A percentile compares a stretch with the other conserved stretches of the same genome.
Evolutionary conservation across 2,113 vertebrate species (phyloP).

Genomic region (Pitta sordida): DNA sequence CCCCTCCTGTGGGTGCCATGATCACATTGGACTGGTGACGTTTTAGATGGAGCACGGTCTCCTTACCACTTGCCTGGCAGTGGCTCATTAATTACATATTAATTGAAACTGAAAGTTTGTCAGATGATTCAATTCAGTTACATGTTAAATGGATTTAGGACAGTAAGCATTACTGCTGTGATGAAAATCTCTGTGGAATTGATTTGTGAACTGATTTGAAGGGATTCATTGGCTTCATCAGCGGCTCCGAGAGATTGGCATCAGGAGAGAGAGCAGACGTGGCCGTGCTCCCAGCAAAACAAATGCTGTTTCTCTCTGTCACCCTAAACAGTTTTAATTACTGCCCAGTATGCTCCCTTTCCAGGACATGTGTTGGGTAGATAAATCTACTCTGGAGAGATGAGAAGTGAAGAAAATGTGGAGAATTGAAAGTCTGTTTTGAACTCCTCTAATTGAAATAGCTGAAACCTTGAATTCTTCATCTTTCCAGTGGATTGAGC

Average conservation of each 20-base stretch:
- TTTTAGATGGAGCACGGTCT: background rate
- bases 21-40: background rate
- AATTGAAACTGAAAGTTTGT: slow-evolving; percentile 32
- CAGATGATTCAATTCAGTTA: slow-evolving; percentile 13
- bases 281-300: background rate
- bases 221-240: background rate
- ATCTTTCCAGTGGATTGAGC: background rate
- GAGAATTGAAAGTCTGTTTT: background rate
- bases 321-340: background rate
- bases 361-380: background rate
- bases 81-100: background rate
- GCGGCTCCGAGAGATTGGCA: background rate
- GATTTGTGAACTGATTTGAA: slow-evolving; percentile 29
- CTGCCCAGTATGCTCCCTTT: background rate
- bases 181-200: background rate
- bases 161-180: background rate
- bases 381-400: background rate
- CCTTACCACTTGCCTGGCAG: background rate
- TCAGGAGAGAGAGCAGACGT: background rate
- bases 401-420: background rate
- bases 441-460: background rate
- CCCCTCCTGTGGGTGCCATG: background rate
- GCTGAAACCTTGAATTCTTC: background rate
- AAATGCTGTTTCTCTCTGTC: background rate
- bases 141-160: background rate